Evolutionary conservation across 1,140 invertebrate species (phyloP).

Genomic region (Phymorhynchus buccinoides): DNA sequence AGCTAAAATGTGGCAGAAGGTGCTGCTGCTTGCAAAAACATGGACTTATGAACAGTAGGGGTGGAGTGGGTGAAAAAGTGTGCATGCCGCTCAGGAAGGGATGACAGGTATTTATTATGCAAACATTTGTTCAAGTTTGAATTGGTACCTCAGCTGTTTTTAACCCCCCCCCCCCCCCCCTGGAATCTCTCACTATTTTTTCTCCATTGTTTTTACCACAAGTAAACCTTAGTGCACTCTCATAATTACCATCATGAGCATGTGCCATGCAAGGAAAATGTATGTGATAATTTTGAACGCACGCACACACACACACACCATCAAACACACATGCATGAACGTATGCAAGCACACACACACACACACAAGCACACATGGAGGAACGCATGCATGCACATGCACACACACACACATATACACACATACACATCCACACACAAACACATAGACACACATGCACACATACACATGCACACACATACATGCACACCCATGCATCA

Average conservation of each 20-base stretch:
- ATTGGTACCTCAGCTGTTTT: background rate
- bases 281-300: background rate
- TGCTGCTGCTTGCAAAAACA: too few relatives aligned
- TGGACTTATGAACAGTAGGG: too few relatives aligned
- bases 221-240: background rate
- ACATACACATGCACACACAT: background rate
- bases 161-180: background rate
- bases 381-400: conserved; percentile 9
- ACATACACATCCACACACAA: background rate
- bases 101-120: background rate
- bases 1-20: too few relatives aligned
- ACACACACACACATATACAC: conserved; percentile 4
- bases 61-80: too few relatives aligned
- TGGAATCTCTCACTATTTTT: background rate
- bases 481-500: too few relatives aligned
- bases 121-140: background rate
- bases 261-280: background rate
- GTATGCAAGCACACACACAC: conserved; percentile 7
- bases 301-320: too few relatives aligned
- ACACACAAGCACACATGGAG: background rate
- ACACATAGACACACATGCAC: background rate
- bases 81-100: too few relatives aligned
- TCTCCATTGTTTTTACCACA: background rate
- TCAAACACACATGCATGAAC: conserved; percentile 4
- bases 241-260: background rate